Base-by-base conservation (phyloP, 2,888 invertebrate species). In the Phrixothrix hirtus region DNA sequence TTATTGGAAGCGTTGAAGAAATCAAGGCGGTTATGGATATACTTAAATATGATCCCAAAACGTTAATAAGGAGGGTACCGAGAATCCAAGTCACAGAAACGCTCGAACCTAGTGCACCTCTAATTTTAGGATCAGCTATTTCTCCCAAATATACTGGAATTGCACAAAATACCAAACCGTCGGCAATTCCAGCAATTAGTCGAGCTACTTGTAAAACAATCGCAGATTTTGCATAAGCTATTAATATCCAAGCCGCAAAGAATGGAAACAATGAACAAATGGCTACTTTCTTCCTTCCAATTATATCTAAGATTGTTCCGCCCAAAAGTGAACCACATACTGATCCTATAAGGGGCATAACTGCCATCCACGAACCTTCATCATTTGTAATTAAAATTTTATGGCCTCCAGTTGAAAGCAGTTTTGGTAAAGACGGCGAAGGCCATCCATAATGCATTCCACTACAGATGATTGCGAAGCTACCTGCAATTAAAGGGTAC, bases 251-350 rank as follows among this genome's bases (percentile, higher is more conserved):
- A 55, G 85, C 82, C 27, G 81, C 44, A 57, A 83, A 80, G 62
- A 83, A 80, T 0, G 86, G 84, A 4, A 85, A 63, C 0, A 83
- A 81, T 9, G 84, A 80, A 25, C 82, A 69, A n/a, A 86, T 75
- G 1, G 86, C 75, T 12, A 83, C 82, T n/a, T 77, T 79, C 67
- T 86, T 86, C n/a, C 87, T 78, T 12, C 87, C 87, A 54, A 84
- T 78, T 56, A 78, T 76, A 68, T 87, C 85, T 42, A 86, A 82
- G 51, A 83, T 73, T 65, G 82, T 79, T 21, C 84, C 85, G 11
- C 84, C 81, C 11, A 83, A 75, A 3, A 84, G 68, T 6, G 83
- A 83, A 26, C 85, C 85, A 31, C 84, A 71, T 16, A 84, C 80
- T 1, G 83, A 83, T 59, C 85, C 85, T 36, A 86, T 74, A 57